Evolutionary conservation across 1,140 invertebrate species (phyloP), one percentile per base, ranked within the genome.

Genomic region (Hyphantria cunea): DNA sequence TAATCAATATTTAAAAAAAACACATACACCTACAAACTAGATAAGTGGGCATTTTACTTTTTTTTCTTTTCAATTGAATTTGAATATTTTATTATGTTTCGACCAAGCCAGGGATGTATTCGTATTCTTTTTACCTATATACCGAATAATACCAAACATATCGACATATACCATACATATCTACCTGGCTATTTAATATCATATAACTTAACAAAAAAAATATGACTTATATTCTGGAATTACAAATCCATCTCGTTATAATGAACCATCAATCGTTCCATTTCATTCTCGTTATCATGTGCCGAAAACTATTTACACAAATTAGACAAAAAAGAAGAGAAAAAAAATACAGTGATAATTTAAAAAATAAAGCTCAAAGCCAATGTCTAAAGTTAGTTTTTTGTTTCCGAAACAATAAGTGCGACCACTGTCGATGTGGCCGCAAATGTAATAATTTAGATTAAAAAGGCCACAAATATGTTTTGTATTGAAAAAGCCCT

Each of bases 21-120:
- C 75, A 80, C 76, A 81, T 87, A 84, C 80, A 80, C 86, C 84
- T 89, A 89, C 73, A 63, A 80, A 83, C 84, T 89, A 89, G 70
- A 83, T 71, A 75, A 82, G 79, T 84, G 78, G 56, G 78, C 80
- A 77, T 80, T 72, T 68, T 68, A 65, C 59, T 55, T 68, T 56
- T 66, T 64, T 59, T 61, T 70, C 49, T 64, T 66, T 60, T 60
- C 54, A 37, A 37, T 64, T 12, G 13, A 58, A 51, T 55, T 42
- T 66, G 64, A 68, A 69, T 73, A 62, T 70, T 72, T 61, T 72
- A 58, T 47, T 56, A 54, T 65, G 32, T 48, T 51, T 49, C 48
- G 33, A 34, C 37, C 52, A 52, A 54, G 68, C 51, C 55, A 60
- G 64, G 42, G 41, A 44, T 44, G 41, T 12, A 44, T 11, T 7